phyloP scores from a whole-genome alignment of 2,888 invertebrate species.

The Yponomeuta evonymella region DNA sequence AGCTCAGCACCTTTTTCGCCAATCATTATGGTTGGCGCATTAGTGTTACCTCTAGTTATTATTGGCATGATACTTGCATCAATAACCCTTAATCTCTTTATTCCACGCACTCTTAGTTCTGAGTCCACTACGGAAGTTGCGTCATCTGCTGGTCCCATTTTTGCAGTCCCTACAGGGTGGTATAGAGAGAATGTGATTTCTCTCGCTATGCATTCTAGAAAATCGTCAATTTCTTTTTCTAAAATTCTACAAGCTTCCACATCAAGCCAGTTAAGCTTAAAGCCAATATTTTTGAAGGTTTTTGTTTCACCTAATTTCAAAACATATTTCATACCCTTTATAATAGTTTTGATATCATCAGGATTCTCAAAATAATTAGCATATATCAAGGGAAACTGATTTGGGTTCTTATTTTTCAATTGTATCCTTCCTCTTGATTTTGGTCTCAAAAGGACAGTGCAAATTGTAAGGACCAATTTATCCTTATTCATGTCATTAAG shows the following conservation, averaged over 20 bases:
- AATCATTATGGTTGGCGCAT: constrained; percentile 55
- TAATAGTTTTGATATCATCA: constrained; percentile 47
- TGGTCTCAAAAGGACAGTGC: constrained; percentile 31
- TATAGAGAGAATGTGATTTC: constrained; percentile 47
- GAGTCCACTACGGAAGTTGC: constrained; percentile 37
- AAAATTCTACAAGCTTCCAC: constrained; percentile 38
- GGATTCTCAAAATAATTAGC: constrained; percentile 70
- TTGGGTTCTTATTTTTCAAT: constrained; percentile 60
- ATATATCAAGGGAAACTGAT: constrained; percentile 64
- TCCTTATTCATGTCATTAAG: constrained; percentile 23
- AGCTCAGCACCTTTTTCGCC: constrained; percentile 22
- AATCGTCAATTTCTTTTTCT: constrained; percentile 33
- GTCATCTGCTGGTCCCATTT: constrained; percentile 61
- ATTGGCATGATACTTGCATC: constrained; percentile 52
- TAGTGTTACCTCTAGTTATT: constrained; percentile 62
- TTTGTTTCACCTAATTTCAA: constrained; percentile 37
- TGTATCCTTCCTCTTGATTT: constrained; percentile 53
- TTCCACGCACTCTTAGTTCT: constrained; percentile 39
- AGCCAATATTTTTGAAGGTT: constrained; percentile 35
- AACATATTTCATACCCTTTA: constrained; percentile 34
- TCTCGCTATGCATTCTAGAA: constrained; percentile 46
- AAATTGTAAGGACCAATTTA: constrained; percentile 21
- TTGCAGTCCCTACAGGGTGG: constrained; percentile 74
- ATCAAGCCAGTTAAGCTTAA: constrained; percentile 34
- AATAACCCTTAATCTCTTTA: constrained; percentile 52